A percentile compares a stretch with the other conserved stretches of the same genome.
phyloP scores from a whole-genome alignment of 2,113 vertebrate genomes.

The Nerophis ophidion region DNA sequence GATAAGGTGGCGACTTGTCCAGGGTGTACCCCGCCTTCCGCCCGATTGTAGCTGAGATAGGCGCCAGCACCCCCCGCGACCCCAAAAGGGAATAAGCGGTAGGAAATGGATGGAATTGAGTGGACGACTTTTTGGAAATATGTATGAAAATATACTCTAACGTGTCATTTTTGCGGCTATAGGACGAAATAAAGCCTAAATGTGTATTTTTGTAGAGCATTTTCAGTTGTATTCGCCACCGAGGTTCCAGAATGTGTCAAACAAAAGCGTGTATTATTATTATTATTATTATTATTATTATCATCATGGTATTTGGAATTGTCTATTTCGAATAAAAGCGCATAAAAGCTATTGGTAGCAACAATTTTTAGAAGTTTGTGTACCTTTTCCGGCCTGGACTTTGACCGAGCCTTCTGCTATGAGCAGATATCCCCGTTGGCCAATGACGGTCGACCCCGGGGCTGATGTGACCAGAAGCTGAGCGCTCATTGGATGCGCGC shows the following conservation, averaged over 20 bases:
- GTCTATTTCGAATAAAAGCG: not conserved
- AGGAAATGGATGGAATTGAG: no score
- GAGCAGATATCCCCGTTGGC: conserved; percentile 59
- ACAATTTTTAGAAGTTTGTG: not conserved
- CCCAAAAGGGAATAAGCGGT: no score
- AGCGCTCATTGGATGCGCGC: conserved; percentile 40
- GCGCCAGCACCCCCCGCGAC: no score
- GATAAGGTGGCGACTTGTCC: no score
- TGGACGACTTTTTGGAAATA: not conserved
- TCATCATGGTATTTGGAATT: no score
- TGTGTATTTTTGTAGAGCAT: not conserved
- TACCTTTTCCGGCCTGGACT: not conserved
- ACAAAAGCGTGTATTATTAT: no score
- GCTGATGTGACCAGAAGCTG: conserved; percentile 26
- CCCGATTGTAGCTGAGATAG: no score
- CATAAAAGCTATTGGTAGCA: not conserved
- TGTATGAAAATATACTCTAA: not conserved
- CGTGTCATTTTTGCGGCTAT: not conserved
- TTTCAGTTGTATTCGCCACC: not conserved
- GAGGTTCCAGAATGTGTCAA: not conserved
- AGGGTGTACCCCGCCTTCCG: no score
- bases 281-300: no score
- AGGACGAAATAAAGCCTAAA: not conserved
- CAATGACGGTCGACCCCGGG: conserved; percentile 49
- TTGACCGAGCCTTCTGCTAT: conserved; percentile 38